Evolutionary conservation across 2,113 vertebrate species (phyloP), one percentile per base, ranked within the genome.

Genomic region (Eubucco bourcierii): DNA sequence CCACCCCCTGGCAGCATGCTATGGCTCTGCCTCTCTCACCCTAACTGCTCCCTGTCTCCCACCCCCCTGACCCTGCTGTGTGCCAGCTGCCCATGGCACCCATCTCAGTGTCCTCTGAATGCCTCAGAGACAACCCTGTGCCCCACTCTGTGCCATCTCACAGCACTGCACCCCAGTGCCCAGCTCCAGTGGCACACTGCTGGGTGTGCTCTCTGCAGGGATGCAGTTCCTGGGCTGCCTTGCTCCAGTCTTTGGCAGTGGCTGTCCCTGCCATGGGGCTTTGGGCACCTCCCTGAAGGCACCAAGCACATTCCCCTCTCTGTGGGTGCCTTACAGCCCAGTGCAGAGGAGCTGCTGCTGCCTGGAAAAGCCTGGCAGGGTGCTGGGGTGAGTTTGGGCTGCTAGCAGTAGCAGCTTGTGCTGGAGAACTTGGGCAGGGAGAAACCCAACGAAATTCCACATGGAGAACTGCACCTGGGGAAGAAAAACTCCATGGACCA

Each of bases 71-170:
- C 34, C 1, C 3, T 7, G 56, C 65, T 74, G 31, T 31, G 55
- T 77, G 68, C 71, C 56, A 44, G 0, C 61, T 80, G 46, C 76
- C n/a, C 28, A 1, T 0, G 3, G 46, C 53, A 29, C 25, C 29
- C 2, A 1, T 15, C 60, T 25, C 4, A 1, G 34, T 0, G 0
- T 25, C 7, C 52, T 76, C 39, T 86, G 55, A 47, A 29, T 15
- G 21, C 17, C 64, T 63, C 34, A 29, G 41, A 64, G 72, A 21
- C 34, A 23, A 19, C 3, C 1, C 64, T 18, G 41, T 6, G 9
- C 5, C 23, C 34, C 23, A 20, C 12, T 12, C 29, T 46, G 28
- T 29, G 27, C 34, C 60, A 4, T 31, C 8, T 34, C 0, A 9
- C 18, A 33, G 24, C 64, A 15, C n/a, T 8, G n/a, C 31, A 39